Base-by-base conservation (phyloP, 2,888 invertebrate genomes). In the Molanna angustata region DNA sequence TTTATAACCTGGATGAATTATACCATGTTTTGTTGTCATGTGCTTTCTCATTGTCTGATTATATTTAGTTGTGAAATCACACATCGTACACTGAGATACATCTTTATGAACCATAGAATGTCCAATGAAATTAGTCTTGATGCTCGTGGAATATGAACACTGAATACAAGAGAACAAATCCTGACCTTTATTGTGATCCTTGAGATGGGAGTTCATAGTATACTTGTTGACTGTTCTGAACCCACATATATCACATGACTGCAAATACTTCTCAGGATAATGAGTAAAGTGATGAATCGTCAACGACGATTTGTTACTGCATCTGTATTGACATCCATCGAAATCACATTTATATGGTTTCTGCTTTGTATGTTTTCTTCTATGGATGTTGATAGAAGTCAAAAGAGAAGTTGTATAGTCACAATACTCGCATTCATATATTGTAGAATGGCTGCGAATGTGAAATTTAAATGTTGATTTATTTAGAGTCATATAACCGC, bases 11-110 rank as follows among this genome's bases (percentile, higher is more conserved):
- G n/a, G n/a, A n/a, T n/a, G n/a, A n/a, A n/a, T n/a, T n/a, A 41
- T 20, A 2, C 41, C 41, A 18, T 41, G 41, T 19, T 18, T 14
- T 41, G 14, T 21, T 11, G 6, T 41, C 41, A 41, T 17, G 18
- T 41, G 41, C n/a, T 41, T 41, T 21, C 18, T 41, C 41, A 41
- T 41, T n/a, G 41, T 41, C 4, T 41, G 21, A 4, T 41, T 21
- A 41, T 41, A 41, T 41, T 41, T 41, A 2, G 41, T 41, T 4
- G 21, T 6, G 21, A 41, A 41, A 4, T 20, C 21, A 21, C 41
- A 41, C 4, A 41, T n/a, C 4, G n/a, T 4, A 41, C 41, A 41
- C 3, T 14, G 7, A 7, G 7, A 7, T 6, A 14, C 20, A 9
- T 14, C 13, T 4, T 9, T 21, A 4, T 19, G 21, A 3, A 14